phyloP scores from a whole-genome alignment of 2,797 vertebrate species.

The Hippoglossus hippoglossus region DNA sequence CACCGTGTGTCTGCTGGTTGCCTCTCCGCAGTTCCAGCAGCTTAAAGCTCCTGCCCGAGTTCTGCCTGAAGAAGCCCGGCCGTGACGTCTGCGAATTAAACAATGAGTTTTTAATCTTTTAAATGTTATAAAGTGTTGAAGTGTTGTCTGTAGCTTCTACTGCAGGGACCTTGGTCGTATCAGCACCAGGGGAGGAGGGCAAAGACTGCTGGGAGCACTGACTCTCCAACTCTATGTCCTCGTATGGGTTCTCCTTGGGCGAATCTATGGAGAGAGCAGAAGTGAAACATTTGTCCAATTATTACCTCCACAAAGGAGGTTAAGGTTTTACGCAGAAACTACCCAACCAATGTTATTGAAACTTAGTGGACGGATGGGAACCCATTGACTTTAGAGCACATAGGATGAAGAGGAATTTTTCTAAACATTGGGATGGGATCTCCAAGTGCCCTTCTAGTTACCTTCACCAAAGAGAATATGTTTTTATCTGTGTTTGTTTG shows the following conservation, averaged over 20 bases:
- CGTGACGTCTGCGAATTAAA: slow-evolving; percentile 47
- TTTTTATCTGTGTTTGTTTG: too few species aligned
- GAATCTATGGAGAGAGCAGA: slow-evolving; percentile 65
- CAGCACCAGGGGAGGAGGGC: slow-evolving; percentile 87
- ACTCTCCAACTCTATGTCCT: slow-evolving; percentile 92
- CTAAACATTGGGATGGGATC: too few species aligned
- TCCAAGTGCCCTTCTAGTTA: too few species aligned
- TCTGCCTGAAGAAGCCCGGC: slow-evolving; percentile 88
- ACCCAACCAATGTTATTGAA: too few species aligned
- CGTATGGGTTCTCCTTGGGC: slow-evolving; percentile 92
- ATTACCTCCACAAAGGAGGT: too few species aligned
- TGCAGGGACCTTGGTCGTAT: slow-evolving; percentile 79
- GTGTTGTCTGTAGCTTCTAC: background rate
- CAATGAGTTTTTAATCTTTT: background rate
- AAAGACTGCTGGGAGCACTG: slow-evolving; percentile 88
- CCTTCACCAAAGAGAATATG: too few species aligned
- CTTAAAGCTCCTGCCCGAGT: slow-evolving; percentile 90
- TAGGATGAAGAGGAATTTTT: too few species aligned
- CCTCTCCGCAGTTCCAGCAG: slow-evolving; percentile 86
- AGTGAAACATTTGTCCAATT: background rate
- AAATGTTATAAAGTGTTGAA: background rate
- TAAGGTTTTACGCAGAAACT: too few species aligned
- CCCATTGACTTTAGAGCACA: too few species aligned
- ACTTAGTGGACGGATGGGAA: too few species aligned
- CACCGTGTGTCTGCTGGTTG: slow-evolving; percentile 64